Evolutionary conservation across 2,888 invertebrate species (phyloP).

Genomic region (Melanophora roralis): DNA sequence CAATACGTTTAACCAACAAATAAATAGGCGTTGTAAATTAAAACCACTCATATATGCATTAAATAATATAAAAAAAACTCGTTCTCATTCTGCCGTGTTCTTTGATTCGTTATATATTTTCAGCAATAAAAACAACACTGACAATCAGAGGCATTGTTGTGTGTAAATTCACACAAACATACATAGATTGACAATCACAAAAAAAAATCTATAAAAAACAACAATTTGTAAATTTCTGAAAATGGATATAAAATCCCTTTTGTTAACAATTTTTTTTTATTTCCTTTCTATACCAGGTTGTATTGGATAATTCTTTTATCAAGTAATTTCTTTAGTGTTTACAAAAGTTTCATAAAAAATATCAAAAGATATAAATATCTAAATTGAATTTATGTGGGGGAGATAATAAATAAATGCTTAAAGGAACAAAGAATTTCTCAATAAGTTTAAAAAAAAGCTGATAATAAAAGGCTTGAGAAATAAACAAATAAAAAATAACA

Average conservation of each 20-base stretch:
- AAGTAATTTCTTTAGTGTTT: background rate
- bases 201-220: background rate
- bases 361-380: conserved; percentile 23
- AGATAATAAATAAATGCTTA: background rate
- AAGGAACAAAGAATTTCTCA: background rate
- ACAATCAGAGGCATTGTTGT: too few species aligned
- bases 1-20: too few species aligned
- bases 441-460: background rate
- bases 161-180: too few species aligned
- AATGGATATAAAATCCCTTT: conserved; percentile 31
- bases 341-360: background rate
- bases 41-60: too few species aligned
- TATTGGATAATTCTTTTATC: background rate
- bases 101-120: background rate
- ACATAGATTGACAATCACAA: background rate
- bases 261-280: background rate
- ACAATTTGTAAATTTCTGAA: conserved; percentile 14
- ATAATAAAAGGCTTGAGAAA: background rate
- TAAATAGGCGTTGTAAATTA: too few species aligned
- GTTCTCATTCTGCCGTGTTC: background rate
- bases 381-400: conserved; percentile 1
- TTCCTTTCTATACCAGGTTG: background rate
- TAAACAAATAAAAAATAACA: background rate
- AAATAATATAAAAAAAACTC: too few species aligned
- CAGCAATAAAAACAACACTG: background rate